Percentiles rank a stretch among this genome's conserved stretches.
Evolutionary conservation across 2,888 invertebrate genomes (phyloP).

Genomic region (Tridacna gigas): DNA sequence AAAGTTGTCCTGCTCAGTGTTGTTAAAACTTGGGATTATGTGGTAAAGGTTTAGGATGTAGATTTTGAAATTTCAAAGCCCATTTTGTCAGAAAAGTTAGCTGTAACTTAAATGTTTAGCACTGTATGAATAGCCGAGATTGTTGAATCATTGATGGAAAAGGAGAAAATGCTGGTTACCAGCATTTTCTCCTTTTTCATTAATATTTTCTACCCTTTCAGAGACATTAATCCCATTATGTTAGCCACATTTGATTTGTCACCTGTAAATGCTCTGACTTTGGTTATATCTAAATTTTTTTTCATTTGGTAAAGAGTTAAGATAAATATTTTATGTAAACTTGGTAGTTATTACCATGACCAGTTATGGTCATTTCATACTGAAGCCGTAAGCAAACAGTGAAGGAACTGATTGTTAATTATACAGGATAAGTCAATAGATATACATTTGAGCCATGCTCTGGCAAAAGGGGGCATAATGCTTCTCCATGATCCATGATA

Average conservation of each 20-base stretch:
- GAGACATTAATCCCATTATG: no score
- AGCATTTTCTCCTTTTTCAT: background rate
- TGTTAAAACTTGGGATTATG: background rate
- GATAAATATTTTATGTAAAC: no score
- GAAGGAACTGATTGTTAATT: background rate
- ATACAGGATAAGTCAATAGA: background rate
- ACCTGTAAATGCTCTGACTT: background rate
- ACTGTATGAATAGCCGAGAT: no score
- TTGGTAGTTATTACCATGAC: background rate
- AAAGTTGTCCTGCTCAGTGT: background rate
- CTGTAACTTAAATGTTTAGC: no score
- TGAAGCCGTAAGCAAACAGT: conserved; percentile 6
- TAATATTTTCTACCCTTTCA: no score
- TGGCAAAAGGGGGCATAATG: background rate
- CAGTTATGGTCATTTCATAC: background rate
- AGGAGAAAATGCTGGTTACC: background rate
- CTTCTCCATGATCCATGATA: no score
- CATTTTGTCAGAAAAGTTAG: no score
- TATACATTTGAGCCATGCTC: background rate
- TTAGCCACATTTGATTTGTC: background rate
- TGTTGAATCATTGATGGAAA: background rate
- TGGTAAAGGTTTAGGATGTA: no score
- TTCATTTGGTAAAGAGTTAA: background rate
- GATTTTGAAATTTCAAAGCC: no score
- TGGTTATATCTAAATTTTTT: background rate